phyloP scores from a whole-genome alignment of 1,140 invertebrate species.

The Cataglyphis hispanica region DNA sequence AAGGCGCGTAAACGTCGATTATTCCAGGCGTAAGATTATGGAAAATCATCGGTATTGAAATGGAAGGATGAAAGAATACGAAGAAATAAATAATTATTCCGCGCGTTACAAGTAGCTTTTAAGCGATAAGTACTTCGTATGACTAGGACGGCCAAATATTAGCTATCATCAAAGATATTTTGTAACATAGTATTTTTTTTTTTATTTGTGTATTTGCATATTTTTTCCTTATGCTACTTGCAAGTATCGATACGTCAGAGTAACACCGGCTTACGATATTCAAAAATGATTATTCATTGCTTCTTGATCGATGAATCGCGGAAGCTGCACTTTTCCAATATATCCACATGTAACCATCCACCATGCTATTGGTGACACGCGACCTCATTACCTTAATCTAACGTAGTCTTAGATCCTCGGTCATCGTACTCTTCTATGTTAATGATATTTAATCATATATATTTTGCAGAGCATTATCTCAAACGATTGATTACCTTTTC shows the following conservation, averaged over 20 bases:
- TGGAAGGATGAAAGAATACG: background rate
- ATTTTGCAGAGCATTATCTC: background rate
- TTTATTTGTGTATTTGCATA: background rate
- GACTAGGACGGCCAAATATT: background rate
- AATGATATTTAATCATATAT: conserved; percentile 43
- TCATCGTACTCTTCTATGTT: conserved; percentile 58
- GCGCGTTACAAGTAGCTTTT: background rate
- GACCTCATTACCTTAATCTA: conserved; percentile 85
- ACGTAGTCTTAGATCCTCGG: conserved; percentile 47
- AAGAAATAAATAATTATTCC: background rate
- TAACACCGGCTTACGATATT: background rate
- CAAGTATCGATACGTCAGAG: background rate
- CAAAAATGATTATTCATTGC: conserved; percentile 39
- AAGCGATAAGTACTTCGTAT: background rate
- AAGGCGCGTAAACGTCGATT: background rate
- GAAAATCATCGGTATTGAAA: background rate
- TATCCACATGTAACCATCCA: conserved; percentile 56
- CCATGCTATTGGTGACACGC: conserved; percentile 60
- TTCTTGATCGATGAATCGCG: conserved; percentile 46
- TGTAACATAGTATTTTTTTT: background rate
- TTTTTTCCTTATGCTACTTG: background rate
- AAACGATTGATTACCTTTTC: conserved; percentile 8
- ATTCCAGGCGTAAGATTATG: background rate
- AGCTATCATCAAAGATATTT: background rate
- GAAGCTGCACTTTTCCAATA: conserved; percentile 29